Evolutionary conservation across 2,113 vertebrate genomes (phyloP).

Genomic region (Hucho hucho): DNA sequence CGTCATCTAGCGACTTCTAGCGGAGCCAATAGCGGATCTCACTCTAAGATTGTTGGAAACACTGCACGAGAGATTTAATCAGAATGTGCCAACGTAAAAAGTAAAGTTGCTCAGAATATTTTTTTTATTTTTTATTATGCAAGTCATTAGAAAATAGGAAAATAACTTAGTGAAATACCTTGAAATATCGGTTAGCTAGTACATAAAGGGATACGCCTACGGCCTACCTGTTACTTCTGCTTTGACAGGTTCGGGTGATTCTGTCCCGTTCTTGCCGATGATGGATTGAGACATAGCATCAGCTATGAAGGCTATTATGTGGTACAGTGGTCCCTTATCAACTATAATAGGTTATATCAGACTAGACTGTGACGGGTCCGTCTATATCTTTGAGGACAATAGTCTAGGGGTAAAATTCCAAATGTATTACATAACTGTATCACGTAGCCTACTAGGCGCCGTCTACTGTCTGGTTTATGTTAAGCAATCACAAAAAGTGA

Average conservation of each 20-base stretch:
- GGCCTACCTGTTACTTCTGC: slow-evolving; percentile 46
- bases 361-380: background rate
- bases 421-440: background rate
- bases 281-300: background rate
- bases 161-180: background rate
- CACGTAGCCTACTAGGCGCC: too few species aligned
- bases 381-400: background rate
- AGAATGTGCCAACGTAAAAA: background rate
- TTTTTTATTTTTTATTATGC: background rate
- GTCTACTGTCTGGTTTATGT: too few species aligned
- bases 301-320: too few species aligned
- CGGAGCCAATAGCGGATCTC: too few species aligned
- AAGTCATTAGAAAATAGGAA: background rate
- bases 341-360: background rate
- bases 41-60: background rate
- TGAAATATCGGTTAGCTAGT: background rate
- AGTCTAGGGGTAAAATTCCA: background rate
- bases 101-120: too few species aligned
- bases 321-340: background rate
- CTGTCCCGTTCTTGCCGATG: slow-evolving; percentile 36
- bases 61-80: background rate
- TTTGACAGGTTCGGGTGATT: slow-evolving; percentile 45
- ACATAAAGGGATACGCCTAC: background rate
- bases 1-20: too few species aligned
- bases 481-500: too few species aligned